phyloP scores from a whole-genome alignment of 92 coral and sea anemone genomes.

The Heliopora coerulea region DNA sequence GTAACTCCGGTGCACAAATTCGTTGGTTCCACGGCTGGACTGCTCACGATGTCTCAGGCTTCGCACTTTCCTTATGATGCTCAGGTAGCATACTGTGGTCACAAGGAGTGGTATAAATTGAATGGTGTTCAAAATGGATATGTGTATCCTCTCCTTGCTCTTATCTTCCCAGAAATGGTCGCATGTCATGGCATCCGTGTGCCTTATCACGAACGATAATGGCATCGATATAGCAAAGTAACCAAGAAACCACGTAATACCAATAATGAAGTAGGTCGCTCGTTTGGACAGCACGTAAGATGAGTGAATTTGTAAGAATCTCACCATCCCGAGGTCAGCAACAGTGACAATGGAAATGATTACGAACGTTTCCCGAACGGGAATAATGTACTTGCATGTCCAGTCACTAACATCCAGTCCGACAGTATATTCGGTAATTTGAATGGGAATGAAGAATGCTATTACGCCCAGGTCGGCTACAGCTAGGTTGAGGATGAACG shows the following conservation, averaged over 20 bases:
- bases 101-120: conserved; percentile 20
- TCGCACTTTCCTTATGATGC: conserved; percentile 19
- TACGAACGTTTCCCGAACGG: conserved; percentile 32
- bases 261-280: not conserved
- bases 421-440: conserved; percentile 24
- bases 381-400: conserved; percentile 18
- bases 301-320: not conserved
- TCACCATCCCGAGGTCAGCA: conserved; percentile 14
- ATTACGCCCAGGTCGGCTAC: conserved; percentile 19
- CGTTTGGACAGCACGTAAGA: conserved; percentile 2
- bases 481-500: conserved; percentile 23
- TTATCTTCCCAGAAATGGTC: not conserved
- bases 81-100: conserved; percentile 16
- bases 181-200: conserved; percentile 11
- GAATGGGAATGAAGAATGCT: conserved; percentile 4
- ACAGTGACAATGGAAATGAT: conserved; percentile 7
- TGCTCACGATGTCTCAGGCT: not conserved
- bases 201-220: not conserved
- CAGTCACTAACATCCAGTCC: conserved; percentile 7
- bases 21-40: not conserved
- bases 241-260: not conserved
- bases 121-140: conserved; percentile 10
- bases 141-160: not conserved
- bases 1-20: not conserved
- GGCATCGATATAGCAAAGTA: conserved; percentile 5